Evolutionary conservation across 2,113 vertebrate species (phyloP), one percentile per base, ranked within the genome.

Genomic region (Phyllostomus hastatus): DNA sequence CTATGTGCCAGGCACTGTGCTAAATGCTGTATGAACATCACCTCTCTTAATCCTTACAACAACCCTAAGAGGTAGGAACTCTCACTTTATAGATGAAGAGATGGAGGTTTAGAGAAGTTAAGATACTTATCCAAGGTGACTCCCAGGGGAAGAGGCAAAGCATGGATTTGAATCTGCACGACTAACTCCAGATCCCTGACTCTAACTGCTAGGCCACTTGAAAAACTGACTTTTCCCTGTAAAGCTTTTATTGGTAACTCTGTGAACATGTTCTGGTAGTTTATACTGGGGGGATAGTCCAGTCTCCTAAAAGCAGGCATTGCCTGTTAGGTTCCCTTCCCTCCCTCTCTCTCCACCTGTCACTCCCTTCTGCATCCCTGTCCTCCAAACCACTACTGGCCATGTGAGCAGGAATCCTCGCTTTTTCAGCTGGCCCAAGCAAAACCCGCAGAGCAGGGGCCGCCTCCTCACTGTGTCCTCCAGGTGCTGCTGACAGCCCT

Each of bases 181-280:
- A 35, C 88, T 69, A 57, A 92, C 46, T 76, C 12, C 50, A 35
- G 35, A 61, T 76, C 10, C 59, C 79, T 7, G 1, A 10, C n/a
- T 83, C 66, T 79, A 79, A 7, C 54, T 57, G 67, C 41, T 69
- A 59, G 43, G 28, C 20, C 67, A 66, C 33, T 38, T 90, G 80
- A 43, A 81, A 59, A 91, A 38, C 67, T 61, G 67, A 50, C 66
- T 94, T 91, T 86, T 76, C 52, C 38, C n/a, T n/a, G 3, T 54
- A 57, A n/a, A 76, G 66, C 31, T 61, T 57, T 75, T 80, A 73
- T 50, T 28, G 19, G 50, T 75, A 88, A 90, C 54, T 88, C 43
- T 64, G 33, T 31, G 50, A 86, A 69, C 38, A 41, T 33, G 31
- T n/a, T 35, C 54, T 61, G 78, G 48, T 10, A 46, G 52, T 7